phyloP scores from a whole-genome alignment of 2,113 vertebrate genomes.

The Odocoileus virginianus region DNA sequence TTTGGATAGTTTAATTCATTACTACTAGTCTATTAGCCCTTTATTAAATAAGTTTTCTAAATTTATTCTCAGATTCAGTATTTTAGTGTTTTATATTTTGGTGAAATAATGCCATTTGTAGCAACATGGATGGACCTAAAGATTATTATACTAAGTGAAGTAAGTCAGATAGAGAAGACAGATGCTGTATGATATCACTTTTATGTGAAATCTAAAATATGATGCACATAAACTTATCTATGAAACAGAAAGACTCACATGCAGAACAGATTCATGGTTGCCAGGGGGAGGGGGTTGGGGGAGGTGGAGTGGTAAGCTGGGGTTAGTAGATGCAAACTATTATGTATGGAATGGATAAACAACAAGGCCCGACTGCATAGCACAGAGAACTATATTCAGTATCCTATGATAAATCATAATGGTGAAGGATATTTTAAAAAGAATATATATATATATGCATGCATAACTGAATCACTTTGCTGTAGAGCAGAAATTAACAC shows the following conservation, averaged over 20 bases:
- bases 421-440: neutral
- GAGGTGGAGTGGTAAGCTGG: neutral
- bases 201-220: neutral
- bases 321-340: neutral
- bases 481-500: neutral
- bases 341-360: neutral
- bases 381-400: neutral
- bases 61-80: conserved; percentile 28
- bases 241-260: neutral
- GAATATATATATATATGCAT: neutral
- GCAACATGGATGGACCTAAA: neutral
- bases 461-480: neutral
- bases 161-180: neutral
- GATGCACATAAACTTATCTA: neutral
- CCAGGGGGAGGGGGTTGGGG: neutral
- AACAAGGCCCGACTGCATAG: neutral
- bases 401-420: neutral
- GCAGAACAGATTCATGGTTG: neutral
- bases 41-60: neutral
- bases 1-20: neutral
- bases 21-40: neutral
- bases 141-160: neutral
- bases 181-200: neutral
- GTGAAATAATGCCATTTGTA: neutral
- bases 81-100: neutral